Conservation (phyloP, 2,888 invertebrate species). For the Resseliella maxima region DNA sequence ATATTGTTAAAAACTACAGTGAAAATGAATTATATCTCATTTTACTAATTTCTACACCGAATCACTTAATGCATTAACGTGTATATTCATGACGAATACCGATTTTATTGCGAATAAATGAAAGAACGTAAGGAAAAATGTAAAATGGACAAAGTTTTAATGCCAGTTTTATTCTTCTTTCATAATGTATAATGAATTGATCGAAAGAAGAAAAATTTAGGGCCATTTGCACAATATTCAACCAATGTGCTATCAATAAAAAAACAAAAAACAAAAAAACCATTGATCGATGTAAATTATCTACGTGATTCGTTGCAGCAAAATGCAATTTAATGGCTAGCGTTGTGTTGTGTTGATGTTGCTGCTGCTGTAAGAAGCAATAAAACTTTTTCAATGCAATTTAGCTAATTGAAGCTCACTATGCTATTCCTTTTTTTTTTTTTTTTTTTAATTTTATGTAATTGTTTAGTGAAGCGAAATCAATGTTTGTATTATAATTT, state of each 20-base stretch:
- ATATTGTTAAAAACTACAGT: not conserved
- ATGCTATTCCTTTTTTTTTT: not conserved
- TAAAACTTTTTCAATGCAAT: slow-evolving; percentile 26
- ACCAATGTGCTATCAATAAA: not conserved
- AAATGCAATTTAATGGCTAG: not conserved
- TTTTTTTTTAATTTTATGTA: not conserved
- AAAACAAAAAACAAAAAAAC: not conserved
- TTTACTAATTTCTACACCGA: too few relatives aligned
- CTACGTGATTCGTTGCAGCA: not conserved
- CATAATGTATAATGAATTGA: too few relatives aligned
- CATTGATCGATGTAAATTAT: not conserved
- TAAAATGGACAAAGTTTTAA: too few relatives aligned
- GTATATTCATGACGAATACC: too few relatives aligned
- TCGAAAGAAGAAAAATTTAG: too few relatives aligned
- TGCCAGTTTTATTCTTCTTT: too few relatives aligned
- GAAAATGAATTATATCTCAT: not conserved
- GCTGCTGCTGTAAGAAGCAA: not conserved
- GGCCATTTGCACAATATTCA: not conserved
- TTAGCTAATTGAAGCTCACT: slow-evolving; percentile 3
- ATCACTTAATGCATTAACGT: too few relatives aligned
- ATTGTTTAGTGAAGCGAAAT: not conserved
- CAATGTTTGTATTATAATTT: not conserved
- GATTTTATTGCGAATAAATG: too few relatives aligned
- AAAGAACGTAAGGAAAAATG: too few relatives aligned
- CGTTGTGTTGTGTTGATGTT: not conserved